Base-by-base conservation (phyloP, 1,140 invertebrate genomes). In the Pantala flavescens region DNA sequence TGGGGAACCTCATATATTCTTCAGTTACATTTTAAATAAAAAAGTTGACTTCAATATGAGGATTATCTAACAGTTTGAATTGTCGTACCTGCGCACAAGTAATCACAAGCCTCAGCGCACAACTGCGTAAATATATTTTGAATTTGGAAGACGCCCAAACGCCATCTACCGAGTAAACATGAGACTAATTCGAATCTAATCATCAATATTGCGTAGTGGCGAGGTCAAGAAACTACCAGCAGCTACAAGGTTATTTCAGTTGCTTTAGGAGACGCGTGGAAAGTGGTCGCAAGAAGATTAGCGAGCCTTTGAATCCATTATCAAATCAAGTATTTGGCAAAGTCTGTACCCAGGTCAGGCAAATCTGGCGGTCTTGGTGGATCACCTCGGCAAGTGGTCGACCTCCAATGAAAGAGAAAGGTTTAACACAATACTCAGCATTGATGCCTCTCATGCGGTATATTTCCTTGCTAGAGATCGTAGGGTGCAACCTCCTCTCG, bases 391-490 rank as follows among this genome's bases (percentile, higher is more conserved):
- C 16, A 63, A 63, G 49, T 63, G 49, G 49, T 63, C 49, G 49
- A 63, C 49, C 49, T 63, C 49, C 14, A 63, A 63, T 63, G 49
- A 63, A 63, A 63, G 49, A 63, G 49, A 63, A 63, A 63, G 49
- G 16, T 19, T 19, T 63, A 63, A 63, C n/a, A 63, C 49, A 21
- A 21, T 21, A 63, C 49, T 21, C 49, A 19, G n/a, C 49, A 63
- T 21, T 19, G 16, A 63, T 63, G 49, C 49, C 49, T 16, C 49
- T 63, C 49, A 63, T 63, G 49, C 49, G 3, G 49, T 63, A 63
- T 63, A 63, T 63, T 19, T 63, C 49, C 49, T 21, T 63, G 49
- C 14, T 21, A 63, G 16, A 63, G 49, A 63, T 63, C 49, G n/a
- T 63, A 63, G 49, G 49, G 49, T 63, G 49, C 49, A 63, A 21